A percentile compares a stretch with the other conserved stretches of the same genome.
phyloP scores from a whole-genome alignment of 2,797 vertebrate genomes.

The Octomys mimax region DNA sequence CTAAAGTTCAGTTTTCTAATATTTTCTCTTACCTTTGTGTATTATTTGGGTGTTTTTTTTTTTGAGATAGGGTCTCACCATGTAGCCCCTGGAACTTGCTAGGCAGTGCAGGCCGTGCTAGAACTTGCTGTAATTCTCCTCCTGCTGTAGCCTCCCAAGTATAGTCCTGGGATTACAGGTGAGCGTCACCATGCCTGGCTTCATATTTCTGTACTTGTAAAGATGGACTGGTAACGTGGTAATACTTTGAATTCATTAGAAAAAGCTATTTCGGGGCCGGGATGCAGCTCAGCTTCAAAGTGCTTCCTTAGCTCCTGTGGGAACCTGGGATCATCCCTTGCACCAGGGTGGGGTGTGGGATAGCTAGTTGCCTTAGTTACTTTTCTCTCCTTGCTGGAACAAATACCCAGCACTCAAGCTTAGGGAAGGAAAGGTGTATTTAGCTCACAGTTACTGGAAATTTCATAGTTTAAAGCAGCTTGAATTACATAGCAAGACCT shows the following conservation, averaged over 20 bases:
- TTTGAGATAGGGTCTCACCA: background rate
- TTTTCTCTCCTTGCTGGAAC: too few species aligned
- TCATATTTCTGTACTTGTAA: background rate
- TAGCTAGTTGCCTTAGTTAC: background rate
- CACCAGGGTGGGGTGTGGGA: background rate
- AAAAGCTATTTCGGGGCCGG: background rate
- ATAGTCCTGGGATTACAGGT: background rate
- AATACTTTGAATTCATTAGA: background rate
- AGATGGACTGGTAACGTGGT: background rate
- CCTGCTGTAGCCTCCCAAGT: background rate
- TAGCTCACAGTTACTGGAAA: too few species aligned
- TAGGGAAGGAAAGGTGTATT: too few species aligned
- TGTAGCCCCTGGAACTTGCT: background rate
- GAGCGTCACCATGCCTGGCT: background rate
- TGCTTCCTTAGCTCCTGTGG: background rate
- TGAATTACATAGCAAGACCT: too few species aligned
- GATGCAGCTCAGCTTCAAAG: background rate
- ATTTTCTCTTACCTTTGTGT: background rate
- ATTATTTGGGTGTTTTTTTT: background rate
- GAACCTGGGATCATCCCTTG: background rate
- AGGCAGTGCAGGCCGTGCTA: background rate
- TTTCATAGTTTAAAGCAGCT: too few species aligned
- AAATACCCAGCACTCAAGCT: too few species aligned
- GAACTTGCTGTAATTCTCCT: background rate
- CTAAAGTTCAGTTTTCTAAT: constrained; percentile 44